Conservation (phyloP, 2,888 invertebrate genomes). For the Dasypogon diadema region DNA sequence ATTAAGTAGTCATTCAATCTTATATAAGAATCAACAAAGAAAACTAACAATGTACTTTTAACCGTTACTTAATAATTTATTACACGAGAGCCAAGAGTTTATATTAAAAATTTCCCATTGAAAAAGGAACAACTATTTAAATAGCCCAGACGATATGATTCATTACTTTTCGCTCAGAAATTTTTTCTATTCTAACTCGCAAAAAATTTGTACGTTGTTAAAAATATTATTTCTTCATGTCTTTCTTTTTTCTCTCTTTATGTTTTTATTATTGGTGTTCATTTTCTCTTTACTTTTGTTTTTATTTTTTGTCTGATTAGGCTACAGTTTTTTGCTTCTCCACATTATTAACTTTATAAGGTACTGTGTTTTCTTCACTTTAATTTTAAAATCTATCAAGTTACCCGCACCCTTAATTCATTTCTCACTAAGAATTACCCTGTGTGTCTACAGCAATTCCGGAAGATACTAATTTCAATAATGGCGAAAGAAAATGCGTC, state of each 20-base stretch:
- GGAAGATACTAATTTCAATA: too few species aligned
- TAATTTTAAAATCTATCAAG: slow-evolving; percentile 40
- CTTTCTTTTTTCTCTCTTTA: slow-evolving; percentile 7
- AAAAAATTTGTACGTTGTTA: slow-evolving; percentile 50
- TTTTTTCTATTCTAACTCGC: slow-evolving; percentile 46
- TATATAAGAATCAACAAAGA: slow-evolving; percentile 50
- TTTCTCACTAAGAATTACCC: slow-evolving; percentile 32
- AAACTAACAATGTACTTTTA: slow-evolving; percentile 48
- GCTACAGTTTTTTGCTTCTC: slow-evolving; percentile 30
- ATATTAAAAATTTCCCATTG: slow-evolving; percentile 43
- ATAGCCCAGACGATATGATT: slow-evolving; percentile 47
- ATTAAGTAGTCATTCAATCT: slow-evolving; percentile 42
- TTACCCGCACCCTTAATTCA: slow-evolving; percentile 38
- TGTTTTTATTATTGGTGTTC: slow-evolving; percentile 16
- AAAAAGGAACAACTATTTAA: slow-evolving; percentile 49
- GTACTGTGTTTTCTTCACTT: slow-evolving; percentile 37
- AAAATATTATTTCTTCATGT: slow-evolving; percentile 43
- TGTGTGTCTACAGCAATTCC: slow-evolving; percentile 40
- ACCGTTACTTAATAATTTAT: slow-evolving; percentile 40
- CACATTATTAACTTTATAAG: slow-evolving; percentile 45
- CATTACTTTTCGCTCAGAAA: slow-evolving; percentile 25
- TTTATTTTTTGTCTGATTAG: slow-evolving; percentile 31
- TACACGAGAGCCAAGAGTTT: slow-evolving; percentile 42
- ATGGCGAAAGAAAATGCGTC: too few species aligned
- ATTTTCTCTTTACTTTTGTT: neutral